A percentile compares a stretch with the other conserved stretches of the same genome.
Evolutionary conservation across 2,797 vertebrate genomes (phyloP).

Genomic region (Epinephelus coioides): DNA sequence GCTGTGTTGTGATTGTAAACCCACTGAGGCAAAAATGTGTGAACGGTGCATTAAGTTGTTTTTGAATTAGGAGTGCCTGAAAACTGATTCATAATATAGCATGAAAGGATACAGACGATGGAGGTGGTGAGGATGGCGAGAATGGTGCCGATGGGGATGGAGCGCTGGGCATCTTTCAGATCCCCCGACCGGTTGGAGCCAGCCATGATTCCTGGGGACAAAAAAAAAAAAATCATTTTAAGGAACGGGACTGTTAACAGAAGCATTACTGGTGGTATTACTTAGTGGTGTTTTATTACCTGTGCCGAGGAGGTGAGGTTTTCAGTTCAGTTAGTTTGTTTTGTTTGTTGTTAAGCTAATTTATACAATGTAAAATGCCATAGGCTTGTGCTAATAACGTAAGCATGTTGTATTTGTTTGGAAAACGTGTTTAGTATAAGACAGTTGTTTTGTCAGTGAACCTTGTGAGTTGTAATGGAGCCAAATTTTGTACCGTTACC

Average conservation of each 20-base stretch:
- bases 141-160: conserved; percentile 93
- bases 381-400: too few relatives aligned
- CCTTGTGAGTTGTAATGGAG: too few relatives aligned
- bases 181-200: conserved; percentile 96
- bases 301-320: too few relatives aligned
- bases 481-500: too few relatives aligned
- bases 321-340: too few relatives aligned
- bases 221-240: background rate
- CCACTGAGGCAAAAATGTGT: background rate
- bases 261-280: background rate
- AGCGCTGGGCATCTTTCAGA: conserved; percentile 93
- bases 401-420: too few relatives aligned
- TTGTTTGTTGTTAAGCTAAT: too few relatives aligned
- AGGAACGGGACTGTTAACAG: background rate
- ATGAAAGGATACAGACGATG: conserved; percentile 92
- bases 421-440: too few relatives aligned
- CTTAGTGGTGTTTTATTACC: background rate
- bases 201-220: conserved; percentile 91
- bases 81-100: background rate
- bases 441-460: too few relatives aligned
- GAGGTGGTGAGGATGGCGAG: conserved; percentile 94
- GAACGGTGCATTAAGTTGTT: background rate
- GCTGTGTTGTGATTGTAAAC: too few relatives aligned
- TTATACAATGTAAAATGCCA: too few relatives aligned
- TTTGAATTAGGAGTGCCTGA: background rate